phyloP scores from a whole-genome alignment of 2,797 vertebrate species.

The Periophthalmus magnuspinnatus region DNA sequence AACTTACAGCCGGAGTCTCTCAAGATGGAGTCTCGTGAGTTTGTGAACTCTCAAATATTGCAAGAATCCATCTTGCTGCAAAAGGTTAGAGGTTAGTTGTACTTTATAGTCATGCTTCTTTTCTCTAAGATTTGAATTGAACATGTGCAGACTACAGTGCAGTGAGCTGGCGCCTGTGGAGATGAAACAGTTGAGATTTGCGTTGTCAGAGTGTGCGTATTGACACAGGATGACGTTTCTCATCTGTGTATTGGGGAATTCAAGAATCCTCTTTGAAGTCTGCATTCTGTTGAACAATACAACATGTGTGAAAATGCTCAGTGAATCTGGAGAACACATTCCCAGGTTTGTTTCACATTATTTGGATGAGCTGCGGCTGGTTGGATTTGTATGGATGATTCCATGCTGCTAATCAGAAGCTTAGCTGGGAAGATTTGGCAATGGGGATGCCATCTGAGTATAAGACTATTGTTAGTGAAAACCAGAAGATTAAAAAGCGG shows the following conservation, averaged over 20 bases:
- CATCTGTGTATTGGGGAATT: not conserved
- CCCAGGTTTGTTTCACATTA: not conserved
- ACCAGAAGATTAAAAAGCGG: too few relatives aligned
- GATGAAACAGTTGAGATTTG: not conserved
- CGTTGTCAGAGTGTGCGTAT: not conserved
- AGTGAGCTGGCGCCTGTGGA: not conserved
- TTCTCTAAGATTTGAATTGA: too few relatives aligned
- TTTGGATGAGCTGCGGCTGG: not conserved
- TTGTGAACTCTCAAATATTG: too few relatives aligned
- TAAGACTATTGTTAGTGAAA: too few relatives aligned
- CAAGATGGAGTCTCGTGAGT: too few relatives aligned
- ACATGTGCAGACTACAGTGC: too few relatives aligned
- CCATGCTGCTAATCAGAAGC: not conserved
- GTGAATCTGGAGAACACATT: not conserved
- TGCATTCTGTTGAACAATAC: not conserved
- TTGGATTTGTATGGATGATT: not conserved
- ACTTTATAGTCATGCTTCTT: too few relatives aligned
- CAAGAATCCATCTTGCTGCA: too few relatives aligned
- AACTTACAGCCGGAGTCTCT: too few relatives aligned
- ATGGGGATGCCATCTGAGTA: too few relatives aligned
- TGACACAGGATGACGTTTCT: not conserved
- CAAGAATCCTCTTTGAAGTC: not conserved
- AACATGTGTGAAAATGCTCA: not conserved
- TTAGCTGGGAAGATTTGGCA: too few relatives aligned
- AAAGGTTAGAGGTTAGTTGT: too few relatives aligned